phyloP scores from a whole-genome alignment of 2,113 vertebrate species.

The Cygnus buccinator region DNA sequence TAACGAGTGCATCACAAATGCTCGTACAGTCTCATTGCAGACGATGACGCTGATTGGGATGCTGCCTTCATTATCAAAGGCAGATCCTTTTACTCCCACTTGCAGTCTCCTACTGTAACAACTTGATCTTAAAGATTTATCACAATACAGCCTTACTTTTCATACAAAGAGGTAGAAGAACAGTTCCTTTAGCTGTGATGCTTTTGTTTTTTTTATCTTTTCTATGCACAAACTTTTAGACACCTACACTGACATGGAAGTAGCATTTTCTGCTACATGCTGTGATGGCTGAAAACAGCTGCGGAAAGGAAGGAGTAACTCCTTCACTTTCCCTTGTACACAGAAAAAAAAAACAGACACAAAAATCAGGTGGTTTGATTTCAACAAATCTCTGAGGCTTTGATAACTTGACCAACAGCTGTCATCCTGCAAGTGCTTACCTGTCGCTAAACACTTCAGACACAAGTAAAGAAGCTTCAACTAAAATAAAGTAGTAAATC shows the following conservation, averaged over 20 bases:
- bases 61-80: background rate
- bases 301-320: background rate
- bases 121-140: background rate
- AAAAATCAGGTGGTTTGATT: background rate
- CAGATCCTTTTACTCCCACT: background rate
- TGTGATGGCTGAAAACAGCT: background rate
- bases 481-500: background rate
- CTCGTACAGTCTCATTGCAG: rapidly evolving
- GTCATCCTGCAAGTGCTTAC: rapidly evolving
- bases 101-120: background rate
- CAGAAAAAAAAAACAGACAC: no score
- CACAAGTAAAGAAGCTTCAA: background rate
- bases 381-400: background rate
- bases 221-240: background rate
- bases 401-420: background rate
- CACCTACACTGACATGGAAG: rapidly evolving
- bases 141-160: background rate
- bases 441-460: background rate
- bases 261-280: background rate
- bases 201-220: background rate
- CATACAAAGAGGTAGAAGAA: background rate
- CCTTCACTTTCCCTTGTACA: background rate
- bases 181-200: background rate
- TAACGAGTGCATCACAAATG: rapidly evolving
- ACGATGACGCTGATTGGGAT: rapidly evolving